Evolutionary conservation across 2,797 vertebrate species (phyloP).

Genomic region (Erithacus rubecula): DNA sequence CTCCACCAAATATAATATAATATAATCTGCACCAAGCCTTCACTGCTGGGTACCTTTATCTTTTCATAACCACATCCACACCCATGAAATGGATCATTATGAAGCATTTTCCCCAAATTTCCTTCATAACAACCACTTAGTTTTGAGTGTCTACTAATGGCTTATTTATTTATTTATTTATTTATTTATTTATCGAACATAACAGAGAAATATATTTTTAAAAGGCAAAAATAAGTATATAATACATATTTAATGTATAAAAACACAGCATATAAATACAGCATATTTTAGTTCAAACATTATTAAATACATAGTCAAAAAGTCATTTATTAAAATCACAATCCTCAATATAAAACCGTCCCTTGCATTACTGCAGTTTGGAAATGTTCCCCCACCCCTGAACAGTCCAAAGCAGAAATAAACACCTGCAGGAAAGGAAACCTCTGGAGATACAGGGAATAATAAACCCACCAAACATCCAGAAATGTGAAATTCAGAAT

Average conservation of each 20-base stretch:
- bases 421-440: not conserved
- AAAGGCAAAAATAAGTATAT: not conserved
- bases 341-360: not conserved
- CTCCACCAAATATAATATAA: too few species aligned
- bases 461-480: not conserved
- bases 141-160: not conserved
- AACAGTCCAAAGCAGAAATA: not conserved
- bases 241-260: not conserved
- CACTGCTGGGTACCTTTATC: not conserved
- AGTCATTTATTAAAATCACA: not conserved
- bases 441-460: fast-evolving
- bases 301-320: not conserved
- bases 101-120: not conserved
- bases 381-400: not conserved
- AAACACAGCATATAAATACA: not conserved
- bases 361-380: not conserved
- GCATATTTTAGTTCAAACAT: not conserved
- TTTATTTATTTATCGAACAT: not conserved
- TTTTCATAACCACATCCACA: not conserved
- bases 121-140: not conserved
- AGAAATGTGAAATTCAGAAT: not conserved
- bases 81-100: not conserved
- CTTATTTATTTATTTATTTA: too few species aligned
- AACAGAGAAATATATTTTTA: not conserved
- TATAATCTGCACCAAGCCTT: too few species aligned